phyloP scores from a whole-genome alignment of 1,140 invertebrate genomes.

The Helicoverpa armigera region DNA sequence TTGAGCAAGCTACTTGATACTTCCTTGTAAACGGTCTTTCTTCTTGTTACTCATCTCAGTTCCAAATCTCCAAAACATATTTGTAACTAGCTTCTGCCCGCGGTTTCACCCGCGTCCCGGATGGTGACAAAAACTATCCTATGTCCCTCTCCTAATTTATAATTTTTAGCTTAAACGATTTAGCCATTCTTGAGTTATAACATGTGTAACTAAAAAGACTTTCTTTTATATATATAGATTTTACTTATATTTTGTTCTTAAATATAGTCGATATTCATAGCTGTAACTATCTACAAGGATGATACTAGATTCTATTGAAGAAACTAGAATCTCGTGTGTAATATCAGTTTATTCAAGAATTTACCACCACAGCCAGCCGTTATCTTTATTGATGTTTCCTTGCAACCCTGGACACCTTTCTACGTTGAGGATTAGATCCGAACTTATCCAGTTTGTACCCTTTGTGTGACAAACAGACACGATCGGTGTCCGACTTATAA shows the following conservation, averaged over 20 bases:
- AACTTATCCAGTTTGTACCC: constrained; percentile 70
- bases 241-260: no score
- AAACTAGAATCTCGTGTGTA: neutral
- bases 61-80: no score
- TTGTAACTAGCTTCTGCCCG: no score
- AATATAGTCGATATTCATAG: no score
- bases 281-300: no score
- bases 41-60: neutral
- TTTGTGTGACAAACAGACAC: constrained; percentile 62
- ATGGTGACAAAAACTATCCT: no score
- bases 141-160: no score
- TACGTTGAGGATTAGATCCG: constrained; percentile 60
- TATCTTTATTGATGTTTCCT: constrained; percentile 72
- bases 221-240: no score
- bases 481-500: constrained; percentile 66
- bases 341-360: constrained; percentile 52
- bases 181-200: no score
- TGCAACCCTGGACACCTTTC: constrained; percentile 55
- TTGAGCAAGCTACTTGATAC: constrained; percentile 6
- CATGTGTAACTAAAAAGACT: no score
- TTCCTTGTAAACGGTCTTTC: neutral
- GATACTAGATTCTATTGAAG: neutral
- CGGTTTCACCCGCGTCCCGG: no score
- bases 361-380: constrained; percentile 22
- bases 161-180: no score